Evolutionary conservation across 2,113 vertebrate species (phyloP).

Genomic region (Chloropsis cyanopogon): DNA sequence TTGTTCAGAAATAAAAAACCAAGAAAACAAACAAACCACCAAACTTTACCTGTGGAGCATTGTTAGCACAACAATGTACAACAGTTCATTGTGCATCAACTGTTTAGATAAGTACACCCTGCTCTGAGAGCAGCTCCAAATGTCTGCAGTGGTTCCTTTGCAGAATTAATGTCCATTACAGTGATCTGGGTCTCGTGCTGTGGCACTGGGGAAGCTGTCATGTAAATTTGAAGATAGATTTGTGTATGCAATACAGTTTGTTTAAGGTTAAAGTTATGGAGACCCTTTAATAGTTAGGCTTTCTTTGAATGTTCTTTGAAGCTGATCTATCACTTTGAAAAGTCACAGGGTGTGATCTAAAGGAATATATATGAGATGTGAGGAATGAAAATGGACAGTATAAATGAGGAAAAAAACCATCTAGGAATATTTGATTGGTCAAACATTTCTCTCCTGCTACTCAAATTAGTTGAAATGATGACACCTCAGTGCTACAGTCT

Average conservation of each 20-base stretch:
- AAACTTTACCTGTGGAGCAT: background rate
- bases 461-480: background rate
- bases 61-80: background rate
- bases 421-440: background rate
- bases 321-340: background rate
- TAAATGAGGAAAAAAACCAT: background rate
- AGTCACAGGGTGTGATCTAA: background rate
- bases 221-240: background rate
- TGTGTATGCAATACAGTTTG: background rate
- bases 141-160: background rate
- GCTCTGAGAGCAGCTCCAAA: background rate
- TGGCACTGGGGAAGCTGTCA: background rate
- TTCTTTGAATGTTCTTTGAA: background rate
- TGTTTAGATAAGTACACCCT: background rate
- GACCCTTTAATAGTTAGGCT: background rate
- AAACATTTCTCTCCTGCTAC: background rate
- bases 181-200: background rate
- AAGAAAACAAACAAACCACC: background rate
- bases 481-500: background rate
- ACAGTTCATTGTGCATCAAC: fast-evolving
- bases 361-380: background rate
- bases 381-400: background rate
- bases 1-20: background rate
- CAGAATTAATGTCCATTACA: background rate
- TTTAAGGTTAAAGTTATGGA: background rate